A percentile compares a stretch with the other conserved stretches of the same genome.
phyloP scores from a whole-genome alignment of 2,797 vertebrate species.

The Pseudomugil tenellus region DNA sequence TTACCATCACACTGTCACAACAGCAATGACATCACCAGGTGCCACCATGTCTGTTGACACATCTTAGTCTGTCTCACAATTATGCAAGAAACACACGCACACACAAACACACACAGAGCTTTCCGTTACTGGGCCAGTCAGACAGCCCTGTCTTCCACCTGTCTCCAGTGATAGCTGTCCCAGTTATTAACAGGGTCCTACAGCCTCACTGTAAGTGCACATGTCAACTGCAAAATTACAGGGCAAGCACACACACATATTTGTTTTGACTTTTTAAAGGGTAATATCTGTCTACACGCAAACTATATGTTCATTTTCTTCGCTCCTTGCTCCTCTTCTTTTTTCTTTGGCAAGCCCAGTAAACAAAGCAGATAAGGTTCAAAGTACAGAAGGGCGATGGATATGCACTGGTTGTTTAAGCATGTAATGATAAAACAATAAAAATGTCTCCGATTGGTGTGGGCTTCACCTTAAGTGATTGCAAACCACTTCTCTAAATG shows the following conservation, averaged over 20 bases:
- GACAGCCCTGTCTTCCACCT: conserved; percentile 75
- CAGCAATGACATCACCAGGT: conserved; percentile 76
- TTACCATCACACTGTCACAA: conserved; percentile 65
- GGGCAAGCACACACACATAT: conserved; percentile 69
- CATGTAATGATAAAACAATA: too few species aligned
- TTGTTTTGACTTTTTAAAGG: conserved; percentile 80
- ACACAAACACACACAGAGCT: conserved; percentile 20
- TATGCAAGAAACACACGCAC: conserved; percentile 14
- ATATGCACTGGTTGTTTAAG: conserved; percentile 22
- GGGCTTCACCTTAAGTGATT: conserved; percentile 45
- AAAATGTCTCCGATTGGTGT: conserved; percentile 31
- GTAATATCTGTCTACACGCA: conserved; percentile 77
- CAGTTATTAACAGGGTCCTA: conserved; percentile 78
- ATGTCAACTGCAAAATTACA: conserved; percentile 82
- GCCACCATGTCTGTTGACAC: conserved; percentile 73
- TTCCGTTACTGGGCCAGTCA: conserved; percentile 63
- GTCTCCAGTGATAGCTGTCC: conserved; percentile 76
- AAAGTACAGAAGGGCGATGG: conserved; percentile 60
- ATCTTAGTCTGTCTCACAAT: conserved; percentile 35
- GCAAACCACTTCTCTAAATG: conserved; percentile 41
- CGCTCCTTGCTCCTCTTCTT: conserved; percentile 13
- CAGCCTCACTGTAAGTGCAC: conserved; percentile 79
- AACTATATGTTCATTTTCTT: conserved; percentile 59
- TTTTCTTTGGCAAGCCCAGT: conserved; percentile 34
- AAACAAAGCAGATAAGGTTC: conserved; percentile 69